A percentile compares a stretch with the other conserved stretches of the same genome.
phyloP scores from a whole-genome alignment of 2,113 vertebrate species.

The Colossoma macropomum region DNA sequence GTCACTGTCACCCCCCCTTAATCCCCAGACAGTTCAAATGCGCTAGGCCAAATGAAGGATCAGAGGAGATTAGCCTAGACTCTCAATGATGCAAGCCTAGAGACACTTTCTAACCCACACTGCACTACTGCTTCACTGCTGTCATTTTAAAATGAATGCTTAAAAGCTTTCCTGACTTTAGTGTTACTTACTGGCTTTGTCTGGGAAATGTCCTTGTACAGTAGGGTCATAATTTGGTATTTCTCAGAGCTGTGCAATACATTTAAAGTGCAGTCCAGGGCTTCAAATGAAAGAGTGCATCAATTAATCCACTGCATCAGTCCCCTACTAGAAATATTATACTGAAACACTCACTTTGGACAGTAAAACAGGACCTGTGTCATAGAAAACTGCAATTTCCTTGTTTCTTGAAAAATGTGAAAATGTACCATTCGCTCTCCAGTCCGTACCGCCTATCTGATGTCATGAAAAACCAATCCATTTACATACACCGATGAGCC shows the following conservation, averaged over 20 bases:
- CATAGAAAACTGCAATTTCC: no score
- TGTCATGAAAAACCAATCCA: no score
- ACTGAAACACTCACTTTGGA: background rate
- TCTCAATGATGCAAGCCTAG: slow-evolving; percentile 29
- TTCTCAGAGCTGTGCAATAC: background rate
- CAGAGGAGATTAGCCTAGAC: slow-evolving; percentile 31
- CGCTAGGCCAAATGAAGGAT: slow-evolving; percentile 1
- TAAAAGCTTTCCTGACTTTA: background rate
- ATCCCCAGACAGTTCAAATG: slow-evolving; percentile 40
- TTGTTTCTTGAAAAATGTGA: no score
- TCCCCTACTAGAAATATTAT: background rate
- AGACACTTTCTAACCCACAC: slow-evolving; percentile 13
- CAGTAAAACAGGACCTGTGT: no score
- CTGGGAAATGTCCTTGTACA: no score
- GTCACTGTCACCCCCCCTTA: slow-evolving; percentile 36
- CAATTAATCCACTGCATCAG: background rate
- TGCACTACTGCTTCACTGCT: background rate
- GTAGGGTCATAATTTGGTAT: background rate
- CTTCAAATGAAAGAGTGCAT: no score
- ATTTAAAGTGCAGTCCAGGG: no score
- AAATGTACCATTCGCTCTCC: no score
- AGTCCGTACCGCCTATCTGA: no score
- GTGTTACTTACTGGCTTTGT: background rate
- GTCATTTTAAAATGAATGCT: slow-evolving; percentile 6
- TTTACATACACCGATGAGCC: no score